Base-by-base conservation (phyloP, 2,797 vertebrate species). In the Cyprinodon diabolis region DNA sequence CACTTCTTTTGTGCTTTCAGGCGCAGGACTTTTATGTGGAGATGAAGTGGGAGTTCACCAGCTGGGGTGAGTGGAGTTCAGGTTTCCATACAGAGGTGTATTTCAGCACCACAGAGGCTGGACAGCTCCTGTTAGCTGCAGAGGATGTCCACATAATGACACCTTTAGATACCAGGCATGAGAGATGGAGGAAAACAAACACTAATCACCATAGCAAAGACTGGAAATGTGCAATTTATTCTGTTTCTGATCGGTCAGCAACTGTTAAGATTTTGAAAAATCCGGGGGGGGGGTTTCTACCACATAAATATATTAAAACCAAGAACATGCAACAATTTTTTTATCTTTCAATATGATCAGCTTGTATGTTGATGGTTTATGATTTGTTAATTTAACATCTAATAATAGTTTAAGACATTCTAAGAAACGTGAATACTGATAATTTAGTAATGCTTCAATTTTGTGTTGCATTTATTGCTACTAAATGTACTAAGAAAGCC, bases 41-140 rank as follows among this genome's bases (percentile, higher is more conserved):
- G 89, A 98, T 98, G 97, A 98, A 98, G 83, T 98, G 97, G 97
- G 97, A 98, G 89, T 99, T 99, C 89, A 98, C 97, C 45, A 98
- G 97, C 90, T 99, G 94, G 95, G 95, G 95, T 95, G 85, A 94
- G 92, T 87, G 13, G 60, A 70, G 75, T 65, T 78, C 2, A 30
- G 8, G 19, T 15, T 56, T 25, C 19, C 19, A 35, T 40, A 70
- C 58, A 62, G 12, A 76, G 82, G 79, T 90, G 68, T 71, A 6
- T 87, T 94, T 94, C 93, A 94, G 93, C 87, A 94, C 93, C 77
- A 68, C 72, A 1, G 0, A 2, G 4, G 51, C 13, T 71, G 92
- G 89, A 94, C 90, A 94, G 92, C 89, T 92, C 92, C 90, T 47
- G 54, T 10, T 43, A 12, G 4, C 66, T 66, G 45, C 72, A 67